phyloP scores from a whole-genome alignment of 2,113 vertebrate genomes.

The Bothrops jararaca region DNA sequence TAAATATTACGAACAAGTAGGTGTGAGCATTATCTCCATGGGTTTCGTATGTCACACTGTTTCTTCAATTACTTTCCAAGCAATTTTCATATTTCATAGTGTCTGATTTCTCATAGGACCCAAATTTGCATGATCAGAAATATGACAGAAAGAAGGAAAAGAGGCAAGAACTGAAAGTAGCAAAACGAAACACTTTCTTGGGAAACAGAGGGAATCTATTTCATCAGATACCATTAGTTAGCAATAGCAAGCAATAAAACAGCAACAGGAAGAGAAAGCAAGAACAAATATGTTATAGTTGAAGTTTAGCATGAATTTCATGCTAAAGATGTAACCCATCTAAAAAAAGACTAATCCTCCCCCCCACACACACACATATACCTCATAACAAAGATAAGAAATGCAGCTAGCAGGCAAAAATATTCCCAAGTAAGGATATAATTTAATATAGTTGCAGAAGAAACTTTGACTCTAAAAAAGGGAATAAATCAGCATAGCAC shows the following conservation, averaged over 20 bases:
- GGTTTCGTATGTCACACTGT: conserved; percentile 74
- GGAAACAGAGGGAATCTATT: conserved; percentile 40
- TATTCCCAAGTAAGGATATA: not conserved
- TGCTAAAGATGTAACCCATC: conserved; percentile 30
- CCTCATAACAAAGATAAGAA: not conserved
- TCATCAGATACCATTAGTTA: conserved; percentile 46
- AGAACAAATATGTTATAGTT: conserved; percentile 54
- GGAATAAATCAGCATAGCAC: conserved; percentile 11
- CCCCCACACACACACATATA: too few relatives aligned
- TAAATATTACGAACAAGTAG: conserved; percentile 81
- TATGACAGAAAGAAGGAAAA: conserved; percentile 46
- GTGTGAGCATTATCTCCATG: conserved; percentile 75
- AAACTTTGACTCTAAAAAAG: not conserved
- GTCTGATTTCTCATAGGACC: conserved; percentile 77
- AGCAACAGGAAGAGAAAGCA: conserved; percentile 40
- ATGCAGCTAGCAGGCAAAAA: not conserved
- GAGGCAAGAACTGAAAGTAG: conserved; percentile 39
- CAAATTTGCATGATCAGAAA: conserved; percentile 69
- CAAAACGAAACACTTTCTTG: conserved; percentile 45
- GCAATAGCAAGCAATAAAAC: conserved; percentile 42
- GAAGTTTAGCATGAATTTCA: conserved; percentile 25
- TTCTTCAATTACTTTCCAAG: conserved; percentile 76
- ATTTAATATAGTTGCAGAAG: conserved; percentile 4
- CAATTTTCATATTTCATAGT: conserved; percentile 81
- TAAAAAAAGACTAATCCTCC: not conserved